Percentiles rank a stretch among this genome's conserved stretches.
phyloP scores from a whole-genome alignment of 1,140 invertebrate species.

The Drosophila willistoni region DNA sequence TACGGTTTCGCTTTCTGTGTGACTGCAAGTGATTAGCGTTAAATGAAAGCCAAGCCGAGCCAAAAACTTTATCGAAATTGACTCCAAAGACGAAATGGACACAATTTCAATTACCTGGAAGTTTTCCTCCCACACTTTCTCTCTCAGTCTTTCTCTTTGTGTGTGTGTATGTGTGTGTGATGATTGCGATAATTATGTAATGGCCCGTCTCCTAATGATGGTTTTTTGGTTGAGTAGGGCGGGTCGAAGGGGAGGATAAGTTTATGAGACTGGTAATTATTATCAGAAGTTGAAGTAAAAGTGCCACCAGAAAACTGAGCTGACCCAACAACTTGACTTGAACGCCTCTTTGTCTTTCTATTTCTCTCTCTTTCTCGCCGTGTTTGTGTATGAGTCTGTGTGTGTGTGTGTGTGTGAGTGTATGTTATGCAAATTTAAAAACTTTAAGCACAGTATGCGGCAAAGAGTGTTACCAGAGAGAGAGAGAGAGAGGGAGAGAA shows the following conservation, averaged over 20 bases:
- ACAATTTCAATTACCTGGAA: constrained; percentile 77
- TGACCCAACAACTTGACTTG: constrained; percentile 41
- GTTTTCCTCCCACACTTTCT: background rate
- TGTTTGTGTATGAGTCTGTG: background rate
- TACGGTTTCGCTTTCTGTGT: constrained; percentile 45
- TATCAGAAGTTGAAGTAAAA: constrained; percentile 17
- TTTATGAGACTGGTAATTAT: constrained; percentile 73
- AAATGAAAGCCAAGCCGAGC: constrained; percentile 61
- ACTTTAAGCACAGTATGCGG: constrained; percentile 74
- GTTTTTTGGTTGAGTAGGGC: constrained; percentile 9
- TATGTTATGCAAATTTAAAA: constrained; percentile 74
- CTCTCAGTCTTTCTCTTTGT: background rate
- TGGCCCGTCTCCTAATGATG: constrained; percentile 74
- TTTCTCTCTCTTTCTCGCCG: background rate
- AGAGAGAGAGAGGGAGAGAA: no score
- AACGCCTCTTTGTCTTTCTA: background rate
- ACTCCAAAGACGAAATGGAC: constrained; percentile 66
- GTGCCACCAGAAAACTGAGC: background rate
- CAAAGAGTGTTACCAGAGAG: constrained; percentile 1
- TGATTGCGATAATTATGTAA: constrained; percentile 80
- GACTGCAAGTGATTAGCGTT: constrained; percentile 80
- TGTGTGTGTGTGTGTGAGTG: background rate
- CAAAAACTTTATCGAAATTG: constrained; percentile 80
- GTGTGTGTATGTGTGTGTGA: background rate
- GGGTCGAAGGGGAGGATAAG: constrained; percentile 49